A percentile compares a stretch with the other conserved stretches of the same genome.
phyloP scores from a whole-genome alignment of 2,797 vertebrate genomes.

The Glossophaga mutica region DNA sequence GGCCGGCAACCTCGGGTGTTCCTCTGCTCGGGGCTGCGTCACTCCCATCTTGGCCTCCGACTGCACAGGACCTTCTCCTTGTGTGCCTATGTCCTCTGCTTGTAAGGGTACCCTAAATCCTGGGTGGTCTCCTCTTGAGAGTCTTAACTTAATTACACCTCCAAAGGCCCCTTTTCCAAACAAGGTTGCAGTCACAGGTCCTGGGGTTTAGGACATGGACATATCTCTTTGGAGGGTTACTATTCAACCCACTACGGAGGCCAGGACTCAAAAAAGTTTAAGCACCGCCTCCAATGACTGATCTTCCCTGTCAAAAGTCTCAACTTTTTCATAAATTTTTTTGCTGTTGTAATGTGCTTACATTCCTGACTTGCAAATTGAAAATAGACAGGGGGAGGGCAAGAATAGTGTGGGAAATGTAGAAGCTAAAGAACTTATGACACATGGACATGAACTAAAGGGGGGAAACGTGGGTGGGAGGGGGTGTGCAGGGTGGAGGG shows the following conservation, averaged over 20 bases:
- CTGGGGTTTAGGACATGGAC: not conserved
- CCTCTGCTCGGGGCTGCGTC: rapidly evolving
- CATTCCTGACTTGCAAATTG: not conserved
- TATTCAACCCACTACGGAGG: not conserved
- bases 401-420: no score
- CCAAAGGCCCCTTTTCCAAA: not conserved
- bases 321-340: not conserved
- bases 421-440: no score
- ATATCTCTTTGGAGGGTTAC: not conserved
- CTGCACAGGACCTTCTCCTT: not conserved
- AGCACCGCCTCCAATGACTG: not conserved
- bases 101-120: not conserved
- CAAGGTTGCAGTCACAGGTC: not conserved
- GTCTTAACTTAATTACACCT: not conserved
- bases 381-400: no score
- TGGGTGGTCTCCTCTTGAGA: not conserved
- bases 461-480: no score
- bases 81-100: not conserved
- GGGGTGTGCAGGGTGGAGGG: no score
- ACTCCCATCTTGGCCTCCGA: not conserved
- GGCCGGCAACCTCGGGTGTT: rapidly evolving
- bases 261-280: not conserved
- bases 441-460: no score
- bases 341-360: no score
- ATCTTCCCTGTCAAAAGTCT: not conserved